Evolutionary conservation across 2,113 vertebrate species (phyloP).

Genomic region (Ranitomeya variabilis): DNA sequence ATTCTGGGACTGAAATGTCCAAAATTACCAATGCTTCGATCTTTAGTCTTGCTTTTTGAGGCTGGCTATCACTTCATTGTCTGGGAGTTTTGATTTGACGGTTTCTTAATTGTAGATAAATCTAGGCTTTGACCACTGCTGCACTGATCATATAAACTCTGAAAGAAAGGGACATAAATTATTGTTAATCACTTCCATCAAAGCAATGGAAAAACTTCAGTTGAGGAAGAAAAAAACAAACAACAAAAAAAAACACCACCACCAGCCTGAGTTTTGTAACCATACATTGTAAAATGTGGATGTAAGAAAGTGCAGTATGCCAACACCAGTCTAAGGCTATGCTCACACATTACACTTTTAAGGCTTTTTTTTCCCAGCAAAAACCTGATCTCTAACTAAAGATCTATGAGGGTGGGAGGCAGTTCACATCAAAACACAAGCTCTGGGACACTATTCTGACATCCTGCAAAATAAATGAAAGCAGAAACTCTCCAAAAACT

Average conservation of each 20-base stretch:
- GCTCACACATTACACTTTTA: too few species aligned
- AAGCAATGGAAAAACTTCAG: background rate
- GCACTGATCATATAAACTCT: slow-evolving; percentile 80
- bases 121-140: slow-evolving; percentile 73
- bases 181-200: background rate
- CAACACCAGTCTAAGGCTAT: too few species aligned
- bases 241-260: background rate
- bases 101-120: slow-evolving; percentile 70
- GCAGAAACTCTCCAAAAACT: too few species aligned
- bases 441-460: too few species aligned
- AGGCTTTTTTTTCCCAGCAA: too few species aligned
- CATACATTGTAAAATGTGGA: too few species aligned
- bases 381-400: too few species aligned
- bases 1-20: background rate
- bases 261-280: too few species aligned
- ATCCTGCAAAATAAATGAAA: too few species aligned
- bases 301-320: too few species aligned
- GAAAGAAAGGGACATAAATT: slow-evolving; percentile 64
- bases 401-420: too few species aligned
- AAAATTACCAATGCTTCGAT: background rate
- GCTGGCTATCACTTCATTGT: slow-evolving; percentile 67
- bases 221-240: background rate
- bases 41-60: background rate
- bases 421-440: too few species aligned
- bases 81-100: slow-evolving; percentile 64